These are phyloP conservation scores for Xanthostigma xanthostigma DNA, from an alignment of 2,888 invertebrate genomes.

Conservation along the genomic window DNA sequence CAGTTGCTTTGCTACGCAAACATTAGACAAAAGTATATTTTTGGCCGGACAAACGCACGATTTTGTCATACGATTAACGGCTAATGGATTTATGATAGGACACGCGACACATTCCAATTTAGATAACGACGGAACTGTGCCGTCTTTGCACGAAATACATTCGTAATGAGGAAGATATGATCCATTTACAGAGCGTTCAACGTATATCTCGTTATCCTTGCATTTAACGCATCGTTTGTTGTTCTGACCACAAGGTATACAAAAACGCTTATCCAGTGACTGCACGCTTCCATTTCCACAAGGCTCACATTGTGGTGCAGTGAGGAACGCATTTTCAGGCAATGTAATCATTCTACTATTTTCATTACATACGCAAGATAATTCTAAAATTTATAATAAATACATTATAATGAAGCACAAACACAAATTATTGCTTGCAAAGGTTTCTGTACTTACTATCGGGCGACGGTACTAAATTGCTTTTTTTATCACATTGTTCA, in stretches of 20 bases:
- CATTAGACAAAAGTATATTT: conserved; percentile 10
- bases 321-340: conserved; percentile 17
- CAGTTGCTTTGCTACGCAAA: conserved; percentile 23
- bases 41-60: conserved; percentile 24
- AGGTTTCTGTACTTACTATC: conserved; percentile 23
- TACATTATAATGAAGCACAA: not conserved
- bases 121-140: conserved; percentile 26
- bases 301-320: conserved; percentile 16
- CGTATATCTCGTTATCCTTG: conserved; percentile 18
- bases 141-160: conserved; percentile 29
- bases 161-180: conserved; percentile 20
- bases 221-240: conserved; percentile 21
- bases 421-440: not conserved
- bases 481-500: conserved; percentile 27
- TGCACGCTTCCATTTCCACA: conserved; percentile 21
- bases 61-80: conserved; percentile 15
- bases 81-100: conserved; percentile 8
- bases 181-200: conserved; percentile 26
- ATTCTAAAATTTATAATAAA: conserved; percentile 21
- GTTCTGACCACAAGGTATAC: conserved; percentile 22
- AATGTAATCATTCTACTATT: conserved; percentile 20
- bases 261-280: conserved; percentile 23
- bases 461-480: conserved; percentile 24
- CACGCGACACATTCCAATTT: conserved; percentile 28
- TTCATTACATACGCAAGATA: conserved; percentile 31